phyloP scores from a whole-genome alignment of 2,888 invertebrate genomes.

The Emesis furor region DNA sequence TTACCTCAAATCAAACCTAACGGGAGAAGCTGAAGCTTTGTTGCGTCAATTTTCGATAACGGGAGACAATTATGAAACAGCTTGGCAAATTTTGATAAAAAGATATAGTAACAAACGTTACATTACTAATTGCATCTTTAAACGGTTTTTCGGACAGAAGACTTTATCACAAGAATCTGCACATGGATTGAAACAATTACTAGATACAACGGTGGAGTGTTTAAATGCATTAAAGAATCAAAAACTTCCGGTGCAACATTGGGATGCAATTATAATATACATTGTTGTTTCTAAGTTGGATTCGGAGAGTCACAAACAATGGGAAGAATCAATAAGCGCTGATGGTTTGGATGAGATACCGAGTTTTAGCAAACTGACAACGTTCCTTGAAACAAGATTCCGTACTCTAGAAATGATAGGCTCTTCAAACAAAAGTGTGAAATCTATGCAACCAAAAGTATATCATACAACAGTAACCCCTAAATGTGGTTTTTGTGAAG shows the following conservation, averaged over 20 bases:
- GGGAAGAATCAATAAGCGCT: constrained; percentile 55
- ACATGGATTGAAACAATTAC: constrained; percentile 64
- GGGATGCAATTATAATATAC: constrained; percentile 64
- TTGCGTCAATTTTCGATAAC: constrained; percentile 34
- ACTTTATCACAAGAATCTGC: constrained; percentile 48
- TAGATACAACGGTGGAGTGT: constrained; percentile 73
- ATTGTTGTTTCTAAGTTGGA: constrained; percentile 64
- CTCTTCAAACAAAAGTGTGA: neutral
- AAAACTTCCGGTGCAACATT: constrained; percentile 42
- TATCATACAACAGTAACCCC: neutral
- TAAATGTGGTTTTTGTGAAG: neutral
- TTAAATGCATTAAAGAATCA: constrained; percentile 49
- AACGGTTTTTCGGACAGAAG: constrained; percentile 64
- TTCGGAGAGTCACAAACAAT: constrained; percentile 60
- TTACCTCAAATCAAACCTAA: constrained; percentile 7
- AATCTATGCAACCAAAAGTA: neutral
- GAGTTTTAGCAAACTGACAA: constrained; percentile 34
- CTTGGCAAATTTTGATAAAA: constrained; percentile 60
- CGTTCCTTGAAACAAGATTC: constrained; percentile 61
- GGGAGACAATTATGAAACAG: constrained; percentile 60
- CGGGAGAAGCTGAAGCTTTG: constrained; percentile 37
- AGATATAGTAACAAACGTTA: constrained; percentile 60
- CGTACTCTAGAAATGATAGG: constrained; percentile 59
- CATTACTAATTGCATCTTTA: constrained; percentile 62
- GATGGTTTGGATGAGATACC: constrained; percentile 33